Base-by-base conservation (phyloP, 2,888 invertebrate genomes). In the Eupithecia inturbata region DNA sequence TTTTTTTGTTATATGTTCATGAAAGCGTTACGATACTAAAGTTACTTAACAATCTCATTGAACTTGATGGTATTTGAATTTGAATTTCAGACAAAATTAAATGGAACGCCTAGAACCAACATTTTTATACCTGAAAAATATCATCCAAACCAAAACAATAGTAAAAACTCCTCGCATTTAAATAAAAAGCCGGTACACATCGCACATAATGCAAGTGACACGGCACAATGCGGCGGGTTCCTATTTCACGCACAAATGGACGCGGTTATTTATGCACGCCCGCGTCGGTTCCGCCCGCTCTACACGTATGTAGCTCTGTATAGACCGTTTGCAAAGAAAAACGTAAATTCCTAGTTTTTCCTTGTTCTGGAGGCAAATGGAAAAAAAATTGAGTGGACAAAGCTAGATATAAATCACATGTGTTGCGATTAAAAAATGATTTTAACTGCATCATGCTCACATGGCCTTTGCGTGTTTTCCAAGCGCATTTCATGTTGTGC, bases 201-300 rank as follows among this genome's bases (percentile, higher is more conserved):
- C 73, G 72, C 73, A 80, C 82, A 83, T 81, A 80, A 84, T 82
- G 84, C 82, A 82, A 81, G 85, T 83, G 86, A 84, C 86, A 82
- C 80, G 79, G 79, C 78, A 81, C 82, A 77, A 79, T 77, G 79
- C 78, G 69, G 77, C 78, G 80, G 77, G 82, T 83, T 89, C 89
- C 89, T 86, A 88, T 91, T 91, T 90, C 89, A 89, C 90, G 90
- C 89, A 84, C 88, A 91, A 90, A 90, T 84, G 88, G 84, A 80
- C 81, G 81, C 80, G 81, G 77, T 81, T 84, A 88, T 90, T 89
- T 91, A 90, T 89, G 87, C 85, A 76, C 79, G 87, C 85, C 76
- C 78, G 79, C 76, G 77, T 79, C 80, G 80, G 82, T 82, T 78
- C 71, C 70, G 78, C 71, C 76, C 39, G 68, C 67, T 80, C 79